phyloP scores from a whole-genome alignment of 2,888 invertebrate species.

The Fragum sueziense region DNA sequence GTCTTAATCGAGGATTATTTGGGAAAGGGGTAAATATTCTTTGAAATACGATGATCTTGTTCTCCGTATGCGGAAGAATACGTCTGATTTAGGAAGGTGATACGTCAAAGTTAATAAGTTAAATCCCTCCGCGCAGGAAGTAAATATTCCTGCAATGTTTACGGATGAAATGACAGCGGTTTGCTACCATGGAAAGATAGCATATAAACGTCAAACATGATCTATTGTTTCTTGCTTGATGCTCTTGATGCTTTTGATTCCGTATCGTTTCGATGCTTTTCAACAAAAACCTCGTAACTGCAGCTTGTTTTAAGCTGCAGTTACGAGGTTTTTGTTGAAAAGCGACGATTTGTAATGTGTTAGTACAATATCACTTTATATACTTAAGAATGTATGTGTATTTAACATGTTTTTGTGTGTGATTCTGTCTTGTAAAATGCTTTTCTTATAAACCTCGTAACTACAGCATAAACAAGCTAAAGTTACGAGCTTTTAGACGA shows the following conservation, averaged over 20 bases:
- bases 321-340: no score
- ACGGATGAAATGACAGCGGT: constrained; percentile 51
- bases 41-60: constrained; percentile 36
- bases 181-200: constrained; percentile 34
- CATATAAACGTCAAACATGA: constrained; percentile 55
- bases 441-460: background rate
- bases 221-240: constrained; percentile 34
- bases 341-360: no score
- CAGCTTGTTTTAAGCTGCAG: no score
- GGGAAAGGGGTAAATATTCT: no score
- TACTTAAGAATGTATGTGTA: no score
- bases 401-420: no score
- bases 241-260: no score
- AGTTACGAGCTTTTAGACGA: background rate
- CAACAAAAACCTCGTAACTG: no score
- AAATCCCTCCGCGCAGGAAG: constrained; percentile 54
- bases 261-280: no score
- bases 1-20: no score
- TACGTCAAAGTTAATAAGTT: constrained; percentile 57
- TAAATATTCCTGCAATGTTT: constrained; percentile 49
- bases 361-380: no score
- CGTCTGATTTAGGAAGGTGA: constrained; percentile 57
- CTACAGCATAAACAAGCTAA: background rate
- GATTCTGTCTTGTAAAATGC: no score
- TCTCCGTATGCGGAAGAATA: constrained; percentile 37